Evolutionary conservation across 2,888 invertebrate genomes (phyloP).

Genomic region (Rosalia funebris): DNA sequence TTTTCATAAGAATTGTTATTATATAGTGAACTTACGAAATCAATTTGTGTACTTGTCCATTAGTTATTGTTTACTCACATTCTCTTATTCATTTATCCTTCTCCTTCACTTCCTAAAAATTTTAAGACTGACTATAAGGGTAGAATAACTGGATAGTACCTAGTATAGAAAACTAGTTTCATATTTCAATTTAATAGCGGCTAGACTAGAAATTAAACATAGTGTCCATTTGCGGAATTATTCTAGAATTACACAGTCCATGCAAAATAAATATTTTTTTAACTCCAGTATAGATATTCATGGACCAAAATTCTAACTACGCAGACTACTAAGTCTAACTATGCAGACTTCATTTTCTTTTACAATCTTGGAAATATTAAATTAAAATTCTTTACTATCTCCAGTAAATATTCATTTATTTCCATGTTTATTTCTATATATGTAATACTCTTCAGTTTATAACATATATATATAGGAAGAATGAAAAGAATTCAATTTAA

Average conservation of each 20-base stretch:
- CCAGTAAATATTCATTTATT: no score
- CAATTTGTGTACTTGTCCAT: conserved; percentile 59
- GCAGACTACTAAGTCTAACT: no score
- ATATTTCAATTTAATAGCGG: conserved; percentile 4
- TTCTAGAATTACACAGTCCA: neutral
- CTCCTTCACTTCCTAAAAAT: conserved; percentile 7
- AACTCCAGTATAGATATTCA: no score
- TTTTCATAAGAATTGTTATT: conserved; percentile 53
- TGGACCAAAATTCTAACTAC: no score
- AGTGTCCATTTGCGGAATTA: neutral
- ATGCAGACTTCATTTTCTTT: no score
- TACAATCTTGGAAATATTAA: no score
- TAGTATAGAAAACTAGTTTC: conserved; percentile 8
- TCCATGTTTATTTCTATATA: no score
- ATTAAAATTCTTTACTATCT: no score
- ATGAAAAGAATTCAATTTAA: no score
- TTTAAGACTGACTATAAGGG: conserved; percentile 26
- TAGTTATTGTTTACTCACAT: conserved; percentile 49
- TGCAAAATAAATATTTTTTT: no score
- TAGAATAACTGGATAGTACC: conserved; percentile 15
- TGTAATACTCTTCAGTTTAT: no score
- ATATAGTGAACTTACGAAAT: conserved; percentile 59
- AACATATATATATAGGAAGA: no score
- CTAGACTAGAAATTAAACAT: conserved; percentile 5
- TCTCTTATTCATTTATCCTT: conserved; percentile 1